Evolutionary conservation across 1,140 invertebrate genomes (phyloP).

Genomic region (Latrodectus geometricus): DNA sequence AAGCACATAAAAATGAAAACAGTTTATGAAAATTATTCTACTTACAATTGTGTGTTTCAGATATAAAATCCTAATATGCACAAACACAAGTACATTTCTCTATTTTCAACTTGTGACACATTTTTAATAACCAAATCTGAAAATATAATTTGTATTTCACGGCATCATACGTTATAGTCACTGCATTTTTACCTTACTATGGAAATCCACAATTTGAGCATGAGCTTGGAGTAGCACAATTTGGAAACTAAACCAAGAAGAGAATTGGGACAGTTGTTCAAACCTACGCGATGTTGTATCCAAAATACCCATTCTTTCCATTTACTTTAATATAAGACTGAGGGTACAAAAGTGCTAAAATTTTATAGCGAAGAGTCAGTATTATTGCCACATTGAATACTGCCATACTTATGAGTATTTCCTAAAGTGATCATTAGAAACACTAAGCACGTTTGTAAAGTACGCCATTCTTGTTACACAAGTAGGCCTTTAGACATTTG

Average conservation of each 20-base stretch:
- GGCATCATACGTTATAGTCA: too few species aligned
- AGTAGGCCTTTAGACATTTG: conserved; percentile 57
- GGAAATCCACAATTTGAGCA: background rate
- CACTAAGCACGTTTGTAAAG: conserved; percentile 41
- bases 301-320: conserved; percentile 42
- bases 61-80: too few species aligned
- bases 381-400: conserved; percentile 43
- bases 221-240: background rate
- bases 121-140: too few species aligned
- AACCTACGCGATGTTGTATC: background rate
- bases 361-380: conserved; percentile 52
- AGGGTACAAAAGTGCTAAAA: conserved; percentile 59
- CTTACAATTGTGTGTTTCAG: too few species aligned
- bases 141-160: too few species aligned
- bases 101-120: too few species aligned
- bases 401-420: conserved; percentile 33
- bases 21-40: too few species aligned
- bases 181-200: too few species aligned
- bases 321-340: conserved; percentile 9
- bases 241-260: conserved; percentile 11
- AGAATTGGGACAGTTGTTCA: background rate
- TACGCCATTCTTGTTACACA: conserved; percentile 54
- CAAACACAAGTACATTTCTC: too few species aligned
- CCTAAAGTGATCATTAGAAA: conserved; percentile 57
- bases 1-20: too few species aligned